Evolutionary conservation across 2,113 vertebrate species (phyloP), one percentile per base, ranked within the genome.

Genomic region (Craseonycteris thonglongyai): DNA sequence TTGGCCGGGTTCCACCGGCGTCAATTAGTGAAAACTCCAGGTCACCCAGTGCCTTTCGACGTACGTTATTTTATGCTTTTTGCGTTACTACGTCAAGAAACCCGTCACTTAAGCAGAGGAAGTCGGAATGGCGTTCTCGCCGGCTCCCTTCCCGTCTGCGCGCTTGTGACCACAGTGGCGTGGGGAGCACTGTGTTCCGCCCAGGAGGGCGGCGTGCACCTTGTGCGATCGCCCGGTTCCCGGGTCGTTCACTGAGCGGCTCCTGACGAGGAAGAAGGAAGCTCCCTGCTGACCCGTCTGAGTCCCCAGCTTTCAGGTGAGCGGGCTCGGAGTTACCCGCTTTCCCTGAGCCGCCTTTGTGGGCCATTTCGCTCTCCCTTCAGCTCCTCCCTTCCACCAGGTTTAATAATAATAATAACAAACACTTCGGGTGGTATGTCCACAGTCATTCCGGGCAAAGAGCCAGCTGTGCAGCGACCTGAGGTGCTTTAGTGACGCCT

Each of bases 61-160:
- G 2, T 4, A 0, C 8, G n/a, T 30, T 18, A 10, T 69, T 58
- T 58, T 19, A 40, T 63, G 45, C 28, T 66, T 86, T n/a, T 28
- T 28, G 42, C 79, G 75, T 74, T 74, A 66, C 61, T 74, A 92
- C 26, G 40, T 84, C 76, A 84, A 56, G 19, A 83, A 83, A 83
- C 13, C 51, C 28, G 40, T 12, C 63, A 7, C 61, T 33, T 33
- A 33, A 59, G 26, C 38, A 54, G 4, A 35, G 19, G 40, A 80
- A 59, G 45, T n/a, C 45, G 47, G 54, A 88, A 72, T 9, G 49
- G 35, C 58, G 68, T 66, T 5, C 40, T 22, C 14, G 1, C 54
- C 33, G 56, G 79, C 33, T 51, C 74, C 40, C 56, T 54, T 47
- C 8, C 0, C 6, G 22, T 78, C 35, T 2, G 6, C 18, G 47